Base-by-base conservation (phyloP, 2,888 invertebrate species). In the Pycnomerus fuliginosus region DNA sequence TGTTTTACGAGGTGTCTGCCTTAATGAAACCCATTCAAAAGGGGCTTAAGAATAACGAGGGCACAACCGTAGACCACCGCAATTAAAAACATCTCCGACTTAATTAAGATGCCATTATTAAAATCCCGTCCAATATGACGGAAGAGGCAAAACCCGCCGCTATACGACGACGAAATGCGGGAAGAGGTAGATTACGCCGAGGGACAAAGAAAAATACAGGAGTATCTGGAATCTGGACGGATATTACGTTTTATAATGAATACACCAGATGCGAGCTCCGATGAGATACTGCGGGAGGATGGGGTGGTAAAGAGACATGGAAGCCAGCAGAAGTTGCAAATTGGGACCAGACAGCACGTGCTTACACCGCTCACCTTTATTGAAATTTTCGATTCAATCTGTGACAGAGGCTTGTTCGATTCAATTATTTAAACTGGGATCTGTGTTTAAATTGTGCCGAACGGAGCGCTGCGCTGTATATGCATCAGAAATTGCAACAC, bases 91-190 rank as follows among this genome's bases (percentile, higher is more conserved):
- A 69, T 67, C 71, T 69, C 66, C 60, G 63, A 70, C 70, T 71
- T 71, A 71, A 71, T 71, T 70, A 71, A 70, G 70, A 67, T 63
- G 66, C 69, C 64, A 68, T 71, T 71, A 70, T 71, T 70, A 70
- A 69, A 69, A 70, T 67, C 67, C 63, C 53, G 56, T 57, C 62
- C 64, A 65, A 61, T 65, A 64, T 66, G 63, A 58, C 58, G 53
- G 48, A 50, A 57, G 47, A 51, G 51, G 35, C 44, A 32, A 31
- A 45, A 43, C 29, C 31, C 15, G 33, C 24, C n/a, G 24, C 16
- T 5, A 17, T 10, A 4, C 17, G 32, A 15, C 17, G 20, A 16
- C 11, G 28, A 8, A 23, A 14, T 35, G 25, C 14, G 14, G 15
- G 24, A 31, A 40, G 50, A 58, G 57, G 55, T 55, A 50, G 54